Evolutionary conservation across 2,888 invertebrate species (phyloP).

Genomic region (Rhingia rostrata): DNA sequence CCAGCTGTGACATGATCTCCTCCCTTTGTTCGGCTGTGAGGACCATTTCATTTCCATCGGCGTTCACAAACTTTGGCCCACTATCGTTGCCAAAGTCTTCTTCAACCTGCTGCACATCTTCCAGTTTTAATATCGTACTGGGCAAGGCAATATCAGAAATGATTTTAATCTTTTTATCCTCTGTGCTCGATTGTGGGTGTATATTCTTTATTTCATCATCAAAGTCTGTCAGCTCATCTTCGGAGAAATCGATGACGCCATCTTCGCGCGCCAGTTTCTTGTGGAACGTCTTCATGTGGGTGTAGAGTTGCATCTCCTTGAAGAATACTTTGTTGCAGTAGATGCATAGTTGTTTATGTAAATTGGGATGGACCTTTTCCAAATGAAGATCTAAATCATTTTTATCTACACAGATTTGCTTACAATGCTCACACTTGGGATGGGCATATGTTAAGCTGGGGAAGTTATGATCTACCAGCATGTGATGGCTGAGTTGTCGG

Average conservation of each 20-base stretch:
- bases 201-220: slow-evolving; percentile 50
- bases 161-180: slow-evolving; percentile 84
- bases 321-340: slow-evolving; percentile 90
- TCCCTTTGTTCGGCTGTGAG: slow-evolving; percentile 82
- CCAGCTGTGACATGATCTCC: slow-evolving; percentile 82
- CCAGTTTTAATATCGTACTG: slow-evolving; percentile 76
- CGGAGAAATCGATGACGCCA: slow-evolving; percentile 86
- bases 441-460: slow-evolving; percentile 86
- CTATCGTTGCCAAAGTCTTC: slow-evolving; percentile 50
- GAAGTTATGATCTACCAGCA: slow-evolving; percentile 91
- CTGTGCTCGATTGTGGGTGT: slow-evolving; percentile 73
- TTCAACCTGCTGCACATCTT: slow-evolving; percentile 41
- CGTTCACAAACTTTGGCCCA: slow-evolving; percentile 83
- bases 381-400: slow-evolving; percentile 89
- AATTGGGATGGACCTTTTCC: slow-evolving; percentile 83
- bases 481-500: slow-evolving; percentile 90
- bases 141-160: slow-evolving; percentile 82
- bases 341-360: slow-evolving; percentile 86
- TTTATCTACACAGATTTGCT: slow-evolving; percentile 89
- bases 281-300: slow-evolving; percentile 88
- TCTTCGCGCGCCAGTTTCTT: slow-evolving; percentile 86
- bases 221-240: slow-evolving; percentile 82
- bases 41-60: slow-evolving; percentile 83
- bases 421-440: slow-evolving; percentile 91
- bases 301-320: slow-evolving; percentile 87